Evolutionary conservation across 2,113 vertebrate genomes (phyloP), one percentile per base, ranked within the genome.

Genomic region (Columba livia): DNA sequence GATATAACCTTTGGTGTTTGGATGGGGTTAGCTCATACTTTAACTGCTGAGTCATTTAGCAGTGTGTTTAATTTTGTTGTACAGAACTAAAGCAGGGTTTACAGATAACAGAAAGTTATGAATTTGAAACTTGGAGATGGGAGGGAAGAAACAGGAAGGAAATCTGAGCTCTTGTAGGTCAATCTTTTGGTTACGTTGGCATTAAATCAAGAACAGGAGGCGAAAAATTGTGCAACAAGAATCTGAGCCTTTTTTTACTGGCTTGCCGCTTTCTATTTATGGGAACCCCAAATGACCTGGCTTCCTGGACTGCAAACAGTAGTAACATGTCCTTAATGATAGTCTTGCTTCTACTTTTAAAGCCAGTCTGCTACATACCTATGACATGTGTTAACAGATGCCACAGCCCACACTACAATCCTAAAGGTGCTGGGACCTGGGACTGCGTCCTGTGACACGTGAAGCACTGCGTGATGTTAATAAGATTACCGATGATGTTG

Each of bases 71-170:
- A 29, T 36, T 75, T 23, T 8, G 3, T 23, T 29, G 44, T 4
- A 8, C 54, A 81, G 34, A 90, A 3, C 51, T 44, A 4, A 2
- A 42, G 23, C 75, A 66, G 88, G n/a, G 36, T 5, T 81, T 88
- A 15, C 60, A 81, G 88, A 94, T 86, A 91, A 57, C 88, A 19
- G 9, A 26, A 25, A 82, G 25, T 10, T 4, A 20, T 32, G 40
- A 42, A 18, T 24, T 51, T 78, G 53, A 42, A 32, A 38, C 86
- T 42, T 11, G 66, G 79, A 57, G 79, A 71, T 16, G 44, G 92
- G 82, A 92, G 85, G 80, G 61, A 83, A 92, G 83, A 93, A 96
- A 92, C 70, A 81, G 96, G 96, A 97, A 97, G 96, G 96, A 97
- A 96, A 97, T 96, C 86, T 85, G 90, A 96, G 94, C 95, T 70